Conservation (phyloP, 2,888 invertebrate genomes). For the Dynastes grantii region DNA sequence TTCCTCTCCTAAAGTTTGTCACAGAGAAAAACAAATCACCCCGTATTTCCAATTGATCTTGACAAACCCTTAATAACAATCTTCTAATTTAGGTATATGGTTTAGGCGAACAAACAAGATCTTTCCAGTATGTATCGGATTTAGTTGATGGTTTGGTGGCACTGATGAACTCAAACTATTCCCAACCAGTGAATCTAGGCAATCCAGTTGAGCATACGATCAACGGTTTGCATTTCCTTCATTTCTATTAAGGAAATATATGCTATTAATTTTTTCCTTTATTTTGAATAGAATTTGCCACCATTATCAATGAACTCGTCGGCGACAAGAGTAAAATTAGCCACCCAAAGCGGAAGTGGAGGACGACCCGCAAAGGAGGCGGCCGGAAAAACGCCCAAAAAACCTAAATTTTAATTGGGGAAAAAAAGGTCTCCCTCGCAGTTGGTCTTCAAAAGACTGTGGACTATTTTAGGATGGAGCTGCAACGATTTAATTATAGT, state of each 20-base stretch:
- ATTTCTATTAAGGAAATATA: neutral
- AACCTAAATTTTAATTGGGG: too few relatives aligned
- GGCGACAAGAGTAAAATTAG: slow-evolving; percentile 90
- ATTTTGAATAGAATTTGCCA: slow-evolving; percentile 81
- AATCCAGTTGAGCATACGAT: slow-evolving; percentile 99
- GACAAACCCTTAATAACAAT: too few relatives aligned
- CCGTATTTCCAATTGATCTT: too few relatives aligned
- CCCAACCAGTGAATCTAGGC: slow-evolving; percentile 94
- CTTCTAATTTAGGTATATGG: slow-evolving; percentile 79
- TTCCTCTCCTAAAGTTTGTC: too few relatives aligned
- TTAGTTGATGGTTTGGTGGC: slow-evolving; percentile 94
- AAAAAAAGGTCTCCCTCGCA: slow-evolving; percentile 86
- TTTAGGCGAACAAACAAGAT: slow-evolving; percentile 92
- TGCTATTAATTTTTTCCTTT: neutral
- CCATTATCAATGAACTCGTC: slow-evolving; percentile 87
- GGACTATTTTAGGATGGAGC: slow-evolving; percentile 93
- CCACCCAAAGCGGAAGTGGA: slow-evolving; percentile 89
- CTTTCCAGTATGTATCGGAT: slow-evolving; percentile 98
- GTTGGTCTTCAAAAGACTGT: slow-evolving; percentile 94
- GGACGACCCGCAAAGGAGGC: slow-evolving; percentile 96
- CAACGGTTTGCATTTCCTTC: slow-evolving; percentile 73
- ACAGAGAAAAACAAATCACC: too few relatives aligned
- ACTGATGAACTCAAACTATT: slow-evolving; percentile 95
- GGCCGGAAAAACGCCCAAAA: too few relatives aligned
- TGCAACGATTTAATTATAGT: slow-evolving; percentile 77